A percentile compares a stretch with the other conserved stretches of the same genome.
phyloP scores from a whole-genome alignment of 2,113 vertebrate genomes.

The Calyptommatus sinebrachiatus region DNA sequence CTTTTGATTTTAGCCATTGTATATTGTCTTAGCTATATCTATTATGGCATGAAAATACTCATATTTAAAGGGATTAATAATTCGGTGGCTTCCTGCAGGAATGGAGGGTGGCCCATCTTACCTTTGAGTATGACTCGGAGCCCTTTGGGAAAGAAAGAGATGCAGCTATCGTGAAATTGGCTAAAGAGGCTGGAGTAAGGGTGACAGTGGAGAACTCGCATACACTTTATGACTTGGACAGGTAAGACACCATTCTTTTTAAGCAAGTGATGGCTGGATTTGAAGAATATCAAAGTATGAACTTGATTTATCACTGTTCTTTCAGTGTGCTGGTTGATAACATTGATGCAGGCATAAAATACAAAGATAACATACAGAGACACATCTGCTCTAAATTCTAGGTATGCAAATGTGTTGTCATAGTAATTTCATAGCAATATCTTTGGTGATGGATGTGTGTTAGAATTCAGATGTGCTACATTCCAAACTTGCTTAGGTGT shows the following conservation, averaged over 20 bases:
- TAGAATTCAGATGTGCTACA: not conserved
- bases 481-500: not conserved
- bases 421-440: not conserved
- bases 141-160: constrained; percentile 95
- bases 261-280: not conserved
- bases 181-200: constrained; percentile 91
- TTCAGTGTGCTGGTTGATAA: not conserved
- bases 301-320: not conserved
- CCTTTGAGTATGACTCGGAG: constrained; percentile 94
- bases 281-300: constrained; percentile 2
- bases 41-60: not conserved
- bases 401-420: not conserved
- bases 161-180: constrained; percentile 91
- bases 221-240: constrained; percentile 92
- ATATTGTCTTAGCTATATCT: not conserved
- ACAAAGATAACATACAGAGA: too few relatives aligned
- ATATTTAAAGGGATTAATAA: constrained; percentile 12
- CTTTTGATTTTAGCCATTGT: not conserved
- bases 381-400: not conserved
- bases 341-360: not conserved
- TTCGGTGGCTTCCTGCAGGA: constrained; percentile 75
- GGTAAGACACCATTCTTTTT: constrained; percentile 65
- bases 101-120: constrained; percentile 90
- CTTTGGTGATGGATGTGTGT: not conserved
- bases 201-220: constrained; percentile 89